Base-by-base conservation (phyloP, 2,113 vertebrate species). In the Nycticorax nycticorax region DNA sequence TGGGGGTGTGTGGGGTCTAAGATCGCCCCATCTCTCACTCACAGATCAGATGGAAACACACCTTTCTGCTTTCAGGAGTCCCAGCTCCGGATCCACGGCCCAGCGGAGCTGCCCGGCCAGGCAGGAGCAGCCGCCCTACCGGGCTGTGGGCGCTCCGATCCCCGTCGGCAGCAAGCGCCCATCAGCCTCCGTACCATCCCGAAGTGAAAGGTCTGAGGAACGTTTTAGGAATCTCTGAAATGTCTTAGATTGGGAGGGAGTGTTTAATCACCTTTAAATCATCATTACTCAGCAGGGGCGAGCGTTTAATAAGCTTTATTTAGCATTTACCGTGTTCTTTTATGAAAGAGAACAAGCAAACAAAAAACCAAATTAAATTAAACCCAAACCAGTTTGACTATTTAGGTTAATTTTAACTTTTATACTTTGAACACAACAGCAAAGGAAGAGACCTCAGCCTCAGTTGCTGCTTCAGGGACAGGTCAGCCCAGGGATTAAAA, bases 11-110 rank as follows among this genome's bases (percentile, higher is more conserved):
- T 13, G 23, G 21, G 6, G 33, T 5, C 13, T 14, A 30, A 9
- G 19, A 10, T 2, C 5, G 0, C 8, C 21, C 41, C 4, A 30
- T 4, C 10, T 1, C 73, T 18, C 47, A 32, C 16, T 11, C 57
- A 15, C 0, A 12, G 19, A 7, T 4, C 30, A 43, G 35, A 26
- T 2, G 8, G 20, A n/a, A 43, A 32, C 33, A 10, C 0, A 1
- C 27, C 45, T 0, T 15, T 27, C 63, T 39, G 72, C 59, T 9
- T 26, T 2, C 6, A 6, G 45, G 12, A 45, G 73, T 1, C 21
- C 27, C 77, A 39, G 12, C 37, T 21, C 75, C 3, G 3, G 20
- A 20, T 16, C 27, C 35, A 52, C 10, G 6, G 4, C 12, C 10
- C 28, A 23, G 45, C 12, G 5, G 33, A 14, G 26, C 26, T 9